A percentile compares a stretch with the other conserved stretches of the same genome.
These are phyloP conservation scores for Hydrophis major DNA, from an alignment of 2,797 vertebrate genomes.

Conservation along the genomic window DNA sequence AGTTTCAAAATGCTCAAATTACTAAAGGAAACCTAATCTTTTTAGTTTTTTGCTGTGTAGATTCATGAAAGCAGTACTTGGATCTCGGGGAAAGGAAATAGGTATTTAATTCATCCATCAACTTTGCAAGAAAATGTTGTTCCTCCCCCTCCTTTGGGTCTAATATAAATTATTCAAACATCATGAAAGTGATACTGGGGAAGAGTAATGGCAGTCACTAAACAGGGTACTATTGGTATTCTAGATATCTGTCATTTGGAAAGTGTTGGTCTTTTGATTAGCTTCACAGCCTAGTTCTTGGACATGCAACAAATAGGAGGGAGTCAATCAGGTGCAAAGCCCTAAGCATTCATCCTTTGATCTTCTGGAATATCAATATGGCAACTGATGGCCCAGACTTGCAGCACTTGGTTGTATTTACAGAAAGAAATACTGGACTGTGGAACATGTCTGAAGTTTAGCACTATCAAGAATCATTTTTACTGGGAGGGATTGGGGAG, in stretches of 20 bases:
- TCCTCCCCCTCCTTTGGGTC: neutral
- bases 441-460: neutral
- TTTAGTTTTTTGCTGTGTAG: neutral
- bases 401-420: neutral
- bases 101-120: slow-evolving; percentile 4
- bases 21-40: neutral
- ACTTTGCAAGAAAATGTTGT: neutral
- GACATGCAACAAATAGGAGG: neutral
- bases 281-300: neutral
- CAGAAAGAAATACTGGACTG: neutral
- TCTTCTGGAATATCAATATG: neutral
- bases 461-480: neutral
- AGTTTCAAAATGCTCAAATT: slow-evolving; percentile 3
- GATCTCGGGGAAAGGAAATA: slow-evolving; percentile 8
- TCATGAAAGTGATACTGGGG: neutral
- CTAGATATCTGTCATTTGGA: slow-evolving; percentile 1
- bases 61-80: neutral
- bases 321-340: neutral
- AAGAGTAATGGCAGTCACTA: neutral
- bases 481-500: neutral
- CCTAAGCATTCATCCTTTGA: neutral
- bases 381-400: neutral
- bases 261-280: neutral
- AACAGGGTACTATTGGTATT: neutral
- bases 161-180: slow-evolving; percentile 20